These are phyloP conservation scores for Euborellia annulipes DNA, from an alignment of 1,140 invertebrate species.

Conservation along the genomic window DNA sequence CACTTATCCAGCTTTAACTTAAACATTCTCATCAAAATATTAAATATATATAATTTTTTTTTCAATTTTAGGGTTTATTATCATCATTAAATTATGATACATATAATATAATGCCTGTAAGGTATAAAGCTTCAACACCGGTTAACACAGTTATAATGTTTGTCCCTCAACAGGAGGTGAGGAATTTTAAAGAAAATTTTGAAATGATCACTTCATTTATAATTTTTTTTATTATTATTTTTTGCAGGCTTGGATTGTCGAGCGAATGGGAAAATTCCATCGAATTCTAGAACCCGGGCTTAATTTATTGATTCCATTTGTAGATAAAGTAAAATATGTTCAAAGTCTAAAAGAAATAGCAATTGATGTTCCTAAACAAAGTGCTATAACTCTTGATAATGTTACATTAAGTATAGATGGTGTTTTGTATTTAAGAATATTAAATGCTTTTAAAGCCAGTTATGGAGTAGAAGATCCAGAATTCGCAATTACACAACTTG, in stretches of 20 bases:
- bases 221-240: slow-evolving; percentile 12
- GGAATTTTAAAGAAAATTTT: slow-evolving; percentile 6
- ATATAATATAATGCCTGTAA: slow-evolving; percentile 28
- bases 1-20: too few species aligned
- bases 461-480: slow-evolving; percentile 99
- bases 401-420: slow-evolving; percentile 95
- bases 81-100: too few species aligned
- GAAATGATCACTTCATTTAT: slow-evolving; percentile 8
- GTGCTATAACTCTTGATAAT: slow-evolving; percentile 92
- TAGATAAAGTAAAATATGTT: slow-evolving; percentile 93
- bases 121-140: slow-evolving; percentile 51
- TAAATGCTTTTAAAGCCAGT: slow-evolving; percentile 84
- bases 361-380: slow-evolving; percentile 97
- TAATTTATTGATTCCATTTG: slow-evolving; percentile 80
- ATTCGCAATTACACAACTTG: slow-evolving; percentile 96
- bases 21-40: too few species aligned
- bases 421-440: slow-evolving; percentile 86
- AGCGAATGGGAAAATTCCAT: slow-evolving; percentile 95
- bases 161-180: slow-evolving; percentile 95
- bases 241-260: slow-evolving; percentile 87
- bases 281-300: slow-evolving; percentile 86
- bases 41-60: too few species aligned
- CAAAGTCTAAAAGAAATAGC: slow-evolving; percentile 99
- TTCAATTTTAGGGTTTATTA: too few species aligned
- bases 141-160: slow-evolving; percentile 92